Conservation (phyloP, 1,140 invertebrate species). For the Papilio helenus region DNA sequence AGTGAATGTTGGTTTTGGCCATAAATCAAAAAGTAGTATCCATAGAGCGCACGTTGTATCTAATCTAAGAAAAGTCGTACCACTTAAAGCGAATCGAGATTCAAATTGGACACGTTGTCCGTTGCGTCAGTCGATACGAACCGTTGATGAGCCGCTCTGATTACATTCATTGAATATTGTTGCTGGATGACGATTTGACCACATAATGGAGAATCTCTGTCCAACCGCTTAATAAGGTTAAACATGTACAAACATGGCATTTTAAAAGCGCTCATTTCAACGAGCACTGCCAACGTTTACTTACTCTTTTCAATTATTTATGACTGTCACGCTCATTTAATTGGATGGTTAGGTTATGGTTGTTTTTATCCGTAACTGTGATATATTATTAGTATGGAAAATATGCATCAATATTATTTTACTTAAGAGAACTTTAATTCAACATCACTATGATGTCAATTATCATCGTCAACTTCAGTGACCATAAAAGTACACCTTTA, state of each 20-base stretch:
- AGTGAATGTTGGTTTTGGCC: neutral
- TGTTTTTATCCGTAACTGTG: neutral
- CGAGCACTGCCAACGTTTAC: constrained; percentile 8
- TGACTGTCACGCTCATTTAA: neutral
- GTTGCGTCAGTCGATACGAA: constrained; percentile 74
- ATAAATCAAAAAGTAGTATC: constrained; percentile 10
- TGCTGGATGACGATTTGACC: constrained; percentile 58
- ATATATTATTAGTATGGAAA: neutral
- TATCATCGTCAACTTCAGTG: neutral
- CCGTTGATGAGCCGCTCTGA: constrained; percentile 68
- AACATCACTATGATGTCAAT: neutral
- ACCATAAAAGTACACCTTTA: neutral
- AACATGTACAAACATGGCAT: constrained; percentile 51
- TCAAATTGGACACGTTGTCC: constrained; percentile 77
- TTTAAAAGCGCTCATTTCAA: constrained; percentile 34
- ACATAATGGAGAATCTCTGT: constrained; percentile 67
- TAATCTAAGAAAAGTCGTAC: constrained; percentile 76
- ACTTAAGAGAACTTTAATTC: no score
- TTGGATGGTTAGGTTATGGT: neutral
- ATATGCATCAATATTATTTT: neutral
- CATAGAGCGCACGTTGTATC: constrained; percentile 45
- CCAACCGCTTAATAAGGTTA: constrained; percentile 71
- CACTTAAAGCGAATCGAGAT: constrained; percentile 73
- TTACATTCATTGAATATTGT: constrained; percentile 71
- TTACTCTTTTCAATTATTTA: constrained; percentile 34